Evolutionary conservation across 2,797 vertebrate genomes (phyloP).

Genomic region (Potorous gilbertii): DNA sequence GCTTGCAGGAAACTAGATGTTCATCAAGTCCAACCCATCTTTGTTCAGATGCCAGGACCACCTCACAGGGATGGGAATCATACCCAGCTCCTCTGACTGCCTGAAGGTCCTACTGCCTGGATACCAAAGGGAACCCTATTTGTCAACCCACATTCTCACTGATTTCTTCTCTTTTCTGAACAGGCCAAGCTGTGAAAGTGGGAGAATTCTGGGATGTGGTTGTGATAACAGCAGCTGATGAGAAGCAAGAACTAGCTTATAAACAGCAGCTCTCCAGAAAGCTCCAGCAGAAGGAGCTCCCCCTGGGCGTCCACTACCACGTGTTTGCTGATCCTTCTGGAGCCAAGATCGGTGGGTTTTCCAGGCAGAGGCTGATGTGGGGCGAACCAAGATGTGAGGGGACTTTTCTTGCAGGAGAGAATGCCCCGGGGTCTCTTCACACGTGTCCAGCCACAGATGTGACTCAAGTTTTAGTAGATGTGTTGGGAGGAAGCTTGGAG

Average conservation of each 20-base stretch:
- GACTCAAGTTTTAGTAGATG: slow-evolving; percentile 3
- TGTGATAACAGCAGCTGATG: slow-evolving; percentile 90
- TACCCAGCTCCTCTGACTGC: too few relatives aligned
- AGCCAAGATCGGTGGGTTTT: slow-evolving; percentile 89
- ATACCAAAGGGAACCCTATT: not conserved
- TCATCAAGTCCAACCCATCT: too few relatives aligned
- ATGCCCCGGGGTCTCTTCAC: not conserved
- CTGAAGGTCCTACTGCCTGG: not conserved
- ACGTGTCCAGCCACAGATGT: not conserved
- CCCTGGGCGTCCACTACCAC: slow-evolving; percentile 88
- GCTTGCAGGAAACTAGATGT: too few relatives aligned
- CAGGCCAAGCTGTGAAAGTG: slow-evolving; percentile 84
- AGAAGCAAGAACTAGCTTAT: slow-evolving; percentile 88
- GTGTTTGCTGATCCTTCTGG: slow-evolving; percentile 92
- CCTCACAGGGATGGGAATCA: rapidly evolving
- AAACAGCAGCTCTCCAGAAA: slow-evolving; percentile 90
- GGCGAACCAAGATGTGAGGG: not conserved
- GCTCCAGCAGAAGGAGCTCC: slow-evolving; percentile 87
- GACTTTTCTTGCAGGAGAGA: not conserved
- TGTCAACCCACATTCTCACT: not conserved
- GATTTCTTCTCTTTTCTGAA: slow-evolving; percentile 35
- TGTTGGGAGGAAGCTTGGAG: not conserved
- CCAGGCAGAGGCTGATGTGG: not conserved
- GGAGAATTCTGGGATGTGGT: slow-evolving; percentile 93
- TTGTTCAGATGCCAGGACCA: too few relatives aligned